phyloP scores from a whole-genome alignment of 2,797 vertebrate genomes.

The Pseudopleuronectes americanus region DNA sequence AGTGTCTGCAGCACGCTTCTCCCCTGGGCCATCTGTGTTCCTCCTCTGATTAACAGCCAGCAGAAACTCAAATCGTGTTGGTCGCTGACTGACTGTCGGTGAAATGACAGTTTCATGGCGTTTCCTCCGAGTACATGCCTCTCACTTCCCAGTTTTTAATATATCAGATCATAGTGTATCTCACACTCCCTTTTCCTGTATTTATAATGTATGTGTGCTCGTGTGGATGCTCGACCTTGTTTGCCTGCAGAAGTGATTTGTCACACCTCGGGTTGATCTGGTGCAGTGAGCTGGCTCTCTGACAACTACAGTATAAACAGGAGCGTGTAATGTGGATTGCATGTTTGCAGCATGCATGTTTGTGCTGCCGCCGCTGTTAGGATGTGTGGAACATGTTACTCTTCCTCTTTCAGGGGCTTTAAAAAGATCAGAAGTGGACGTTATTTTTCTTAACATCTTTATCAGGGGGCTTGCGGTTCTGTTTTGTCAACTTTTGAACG shows the following conservation, averaged over 20 bases:
- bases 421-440: constrained; percentile 17
- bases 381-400: constrained; percentile 18
- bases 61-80: constrained; percentile 54
- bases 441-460: constrained; percentile 9
- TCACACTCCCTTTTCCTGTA: constrained; percentile 55
- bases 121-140: constrained; percentile 22
- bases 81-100: constrained; percentile 39
- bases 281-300: constrained; percentile 62
- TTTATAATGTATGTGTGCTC: constrained; percentile 27
- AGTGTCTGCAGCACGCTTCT: constrained; percentile 61
- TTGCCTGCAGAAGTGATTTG: constrained; percentile 61
- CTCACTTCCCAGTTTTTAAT: constrained; percentile 34
- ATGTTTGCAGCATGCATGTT: constrained; percentile 37
- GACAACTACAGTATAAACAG: constrained; percentile 53
- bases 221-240: constrained; percentile 55
- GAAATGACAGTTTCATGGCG: constrained; percentile 47
- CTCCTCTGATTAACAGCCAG: constrained; percentile 72
- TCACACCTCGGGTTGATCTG: constrained; percentile 62
- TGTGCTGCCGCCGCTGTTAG: constrained; percentile 1
- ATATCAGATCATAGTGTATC: constrained; percentile 54
- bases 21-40: constrained; percentile 66
- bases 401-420: constrained; percentile 18
- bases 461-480: not conserved
- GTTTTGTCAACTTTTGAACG: constrained; percentile 30
- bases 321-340: constrained; percentile 42